Evolutionary conservation across 2,888 invertebrate species (phyloP), one percentile per base, ranked within the genome.

Genomic region (Miltochrista miniata): DNA sequence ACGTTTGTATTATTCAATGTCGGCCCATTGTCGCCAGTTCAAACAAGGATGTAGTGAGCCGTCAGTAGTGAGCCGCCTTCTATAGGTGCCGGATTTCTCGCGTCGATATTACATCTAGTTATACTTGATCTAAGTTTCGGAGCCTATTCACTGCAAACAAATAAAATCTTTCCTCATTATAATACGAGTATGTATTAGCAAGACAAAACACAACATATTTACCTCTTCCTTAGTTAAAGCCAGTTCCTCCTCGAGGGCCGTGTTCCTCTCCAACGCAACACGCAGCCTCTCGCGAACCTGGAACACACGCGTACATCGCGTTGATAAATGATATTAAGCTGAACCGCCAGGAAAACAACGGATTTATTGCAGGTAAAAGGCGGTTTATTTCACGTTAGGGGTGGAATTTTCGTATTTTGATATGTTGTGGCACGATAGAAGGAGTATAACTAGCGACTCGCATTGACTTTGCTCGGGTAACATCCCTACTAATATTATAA

Each of bases 161-260:
- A 4, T 5, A 24, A 24, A 24, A 2, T 24, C 18, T 24, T n/a
- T 24, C 18, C 2, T 4, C 18, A 4, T 24, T 24, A 24, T 24
- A 24, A 33, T 33, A 11, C 3, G 11, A n/a, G 1, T n/a, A 34
- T n/a, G 8, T 12, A 14, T 8, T 8, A 13, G 13, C 12, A 14
- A 2, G 9, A 36, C 14, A 36, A 13, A 36, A 8, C 13, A 13
- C 0, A 5, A 7, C n/a, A n/a, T 10, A 81, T 92, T 92, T 90
- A 98, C 98, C 95, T 99, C 99, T 92, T 98, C 98, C 95, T 98
- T 98, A 94, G 98, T 97, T 92, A 95, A 93, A 75, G 96, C 95
- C 85, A 99, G 93, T 93, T 99, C 99, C 85, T 99, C 98, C 93
- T 99, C 99, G 85, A 99, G 94, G 64, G 96, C 95, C 59, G 97